phyloP scores from a whole-genome alignment of 2,888 invertebrate genomes.

The Erebia epiphron region DNA sequence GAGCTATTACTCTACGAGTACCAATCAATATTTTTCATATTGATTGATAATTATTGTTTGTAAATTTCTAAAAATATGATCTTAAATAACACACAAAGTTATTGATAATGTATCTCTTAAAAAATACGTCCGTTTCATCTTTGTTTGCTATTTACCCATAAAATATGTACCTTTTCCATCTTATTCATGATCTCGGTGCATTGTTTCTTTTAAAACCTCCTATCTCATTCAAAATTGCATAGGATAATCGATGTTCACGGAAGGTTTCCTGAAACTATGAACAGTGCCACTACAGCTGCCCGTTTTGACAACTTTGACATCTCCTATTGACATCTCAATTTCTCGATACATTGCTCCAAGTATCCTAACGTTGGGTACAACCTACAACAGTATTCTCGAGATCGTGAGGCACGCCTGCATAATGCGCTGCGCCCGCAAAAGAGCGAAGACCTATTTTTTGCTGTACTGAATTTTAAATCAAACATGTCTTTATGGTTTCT shows the following conservation, averaged over 20 bases:
- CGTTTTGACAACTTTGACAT: slow-evolving; percentile 30
- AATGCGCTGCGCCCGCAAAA: slow-evolving; percentile 64
- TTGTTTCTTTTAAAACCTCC: no score
- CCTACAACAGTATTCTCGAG: slow-evolving; percentile 43
- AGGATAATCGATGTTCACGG: neutral
- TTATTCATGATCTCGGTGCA: no score
- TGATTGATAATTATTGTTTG: no score
- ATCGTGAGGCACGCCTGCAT: slow-evolving; percentile 81
- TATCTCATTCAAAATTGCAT: no score
- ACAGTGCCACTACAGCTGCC: slow-evolving; percentile 16
- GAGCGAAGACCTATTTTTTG: slow-evolving; percentile 77
- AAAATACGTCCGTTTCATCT: no score
- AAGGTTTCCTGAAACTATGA: neutral
- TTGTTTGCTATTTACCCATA: no score
- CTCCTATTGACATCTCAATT: slow-evolving; percentile 42
- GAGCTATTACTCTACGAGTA: no score
- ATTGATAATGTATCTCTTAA: no score
- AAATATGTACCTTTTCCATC: no score
- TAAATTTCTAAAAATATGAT: no score
- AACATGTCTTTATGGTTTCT: slow-evolving; percentile 72
- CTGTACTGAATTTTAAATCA: slow-evolving; percentile 76
- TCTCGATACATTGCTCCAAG: slow-evolving; percentile 34
- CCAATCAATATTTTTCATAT: no score
- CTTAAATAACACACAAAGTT: no score
- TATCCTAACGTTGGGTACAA: slow-evolving; percentile 38